A percentile compares a stretch with the other conserved stretches of the same genome.
Evolutionary conservation across 2,888 invertebrate genomes (phyloP).

Genomic region (Globia sparganii): DNA sequence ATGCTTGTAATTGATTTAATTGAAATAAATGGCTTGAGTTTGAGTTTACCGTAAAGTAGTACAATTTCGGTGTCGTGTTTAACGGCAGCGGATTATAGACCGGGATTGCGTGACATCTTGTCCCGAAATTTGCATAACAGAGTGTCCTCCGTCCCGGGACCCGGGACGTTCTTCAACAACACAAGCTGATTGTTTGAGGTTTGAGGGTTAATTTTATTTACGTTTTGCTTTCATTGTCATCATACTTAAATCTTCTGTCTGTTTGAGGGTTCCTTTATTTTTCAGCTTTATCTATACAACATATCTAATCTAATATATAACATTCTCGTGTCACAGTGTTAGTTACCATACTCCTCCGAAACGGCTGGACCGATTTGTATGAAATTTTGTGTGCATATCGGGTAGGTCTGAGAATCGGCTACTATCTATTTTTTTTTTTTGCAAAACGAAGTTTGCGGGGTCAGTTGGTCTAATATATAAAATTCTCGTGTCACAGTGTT

Average conservation of each 20-base stretch:
- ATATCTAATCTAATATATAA: too few relatives aligned
- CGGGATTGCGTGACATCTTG: constrained; percentile 67
- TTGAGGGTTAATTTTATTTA: constrained; percentile 27
- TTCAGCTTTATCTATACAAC: background rate
- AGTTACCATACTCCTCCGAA: too few relatives aligned
- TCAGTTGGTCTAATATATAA: too few relatives aligned
- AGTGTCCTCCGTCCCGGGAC: constrained; percentile 40
- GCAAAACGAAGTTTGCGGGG: too few relatives aligned
- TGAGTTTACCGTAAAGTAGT: background rate
- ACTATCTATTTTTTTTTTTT: too few relatives aligned
- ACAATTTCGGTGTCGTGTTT: constrained; percentile 22
- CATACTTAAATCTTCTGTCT: background rate
- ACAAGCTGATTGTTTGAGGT: constrained; percentile 50
- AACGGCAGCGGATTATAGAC: constrained; percentile 30
- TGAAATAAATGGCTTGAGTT: background rate
- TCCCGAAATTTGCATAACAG: constrained; percentile 72
- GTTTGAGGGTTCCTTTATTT: background rate
- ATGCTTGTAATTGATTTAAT: background rate
- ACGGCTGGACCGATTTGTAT: too few relatives aligned
- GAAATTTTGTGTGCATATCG: too few relatives aligned
- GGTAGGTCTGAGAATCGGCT: too few relatives aligned
- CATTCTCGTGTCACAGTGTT: too few relatives aligned
- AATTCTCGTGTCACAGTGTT: too few relatives aligned
- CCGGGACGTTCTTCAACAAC: constrained; percentile 46
- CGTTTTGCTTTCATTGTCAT: background rate